A percentile compares a stretch with the other conserved stretches of the same genome.
phyloP scores from a whole-genome alignment of 2,113 vertebrate species.

The Chaetops frenatus region DNA sequence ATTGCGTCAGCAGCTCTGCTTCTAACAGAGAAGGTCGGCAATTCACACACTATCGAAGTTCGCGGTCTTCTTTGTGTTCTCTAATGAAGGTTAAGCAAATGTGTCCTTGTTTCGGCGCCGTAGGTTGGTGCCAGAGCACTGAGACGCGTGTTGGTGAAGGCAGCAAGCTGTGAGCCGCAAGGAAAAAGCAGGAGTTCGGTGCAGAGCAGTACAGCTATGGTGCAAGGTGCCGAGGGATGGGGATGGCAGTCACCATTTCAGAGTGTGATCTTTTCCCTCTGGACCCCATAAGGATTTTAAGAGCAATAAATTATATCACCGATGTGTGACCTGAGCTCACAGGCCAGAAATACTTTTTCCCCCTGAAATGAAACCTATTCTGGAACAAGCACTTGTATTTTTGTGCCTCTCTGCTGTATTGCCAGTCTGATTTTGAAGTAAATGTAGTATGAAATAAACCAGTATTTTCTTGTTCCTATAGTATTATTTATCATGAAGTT shows the following conservation, averaged over 20 bases:
- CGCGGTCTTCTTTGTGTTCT: not conserved
- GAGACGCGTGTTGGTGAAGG: not conserved
- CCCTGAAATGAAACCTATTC: not conserved
- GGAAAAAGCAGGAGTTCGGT: too few relatives aligned
- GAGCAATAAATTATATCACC: not conserved
- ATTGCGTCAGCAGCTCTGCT: not conserved
- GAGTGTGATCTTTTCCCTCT: not conserved
- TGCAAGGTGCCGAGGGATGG: not conserved
- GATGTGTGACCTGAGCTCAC: not conserved
- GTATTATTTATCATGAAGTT: not conserved
- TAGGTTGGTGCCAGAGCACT: not conserved
- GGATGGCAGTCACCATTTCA: not conserved
- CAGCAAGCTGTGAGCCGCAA: not conserved
- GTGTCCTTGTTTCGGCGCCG: not conserved
- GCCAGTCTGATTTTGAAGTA: not conserved
- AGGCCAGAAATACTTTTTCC: not conserved
- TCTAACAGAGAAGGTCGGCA: not conserved
- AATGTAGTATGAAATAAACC: not conserved
- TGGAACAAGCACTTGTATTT: not conserved
- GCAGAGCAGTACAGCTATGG: accelerated
- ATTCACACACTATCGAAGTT: not conserved
- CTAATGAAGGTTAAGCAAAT: not conserved
- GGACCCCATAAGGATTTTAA: not conserved
- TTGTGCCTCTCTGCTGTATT: not conserved
- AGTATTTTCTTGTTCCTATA: not conserved